These are phyloP conservation scores for Mesitornis unicolor DNA, from an alignment of 2,113 vertebrate species.

Conservation along the genomic window DNA sequence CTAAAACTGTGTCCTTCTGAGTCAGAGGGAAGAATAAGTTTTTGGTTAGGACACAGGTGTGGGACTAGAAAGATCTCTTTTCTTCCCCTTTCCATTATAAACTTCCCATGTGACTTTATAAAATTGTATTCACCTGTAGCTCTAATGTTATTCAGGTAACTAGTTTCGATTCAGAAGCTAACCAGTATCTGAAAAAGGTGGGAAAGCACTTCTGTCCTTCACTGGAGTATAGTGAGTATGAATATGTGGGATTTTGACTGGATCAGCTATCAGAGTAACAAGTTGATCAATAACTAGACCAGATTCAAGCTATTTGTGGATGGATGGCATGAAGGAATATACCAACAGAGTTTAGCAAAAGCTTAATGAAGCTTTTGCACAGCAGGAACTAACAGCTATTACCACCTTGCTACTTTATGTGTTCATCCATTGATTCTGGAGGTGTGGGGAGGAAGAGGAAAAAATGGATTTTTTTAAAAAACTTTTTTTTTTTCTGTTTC, in stretches of 20 bases:
- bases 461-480: not conserved
- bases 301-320: not conserved
- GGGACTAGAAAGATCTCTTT: not conserved
- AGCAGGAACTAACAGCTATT: conserved; percentile 9
- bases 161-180: not conserved
- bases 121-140: not conserved
- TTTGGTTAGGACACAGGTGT: not conserved
- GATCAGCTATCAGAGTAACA: not conserved
- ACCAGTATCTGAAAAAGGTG: not conserved
- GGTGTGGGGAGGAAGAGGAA: not conserved
- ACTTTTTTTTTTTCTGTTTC: not conserved
- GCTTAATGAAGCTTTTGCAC: conserved; percentile 13
- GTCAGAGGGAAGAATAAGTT: not conserved
- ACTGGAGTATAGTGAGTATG: not conserved
- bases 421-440: not conserved
- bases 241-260: not conserved
- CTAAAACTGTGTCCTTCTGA: not conserved
- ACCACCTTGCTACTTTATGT: not conserved
- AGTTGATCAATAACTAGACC: not conserved
- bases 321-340: not conserved
- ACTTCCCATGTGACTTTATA: not conserved
- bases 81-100: not conserved
- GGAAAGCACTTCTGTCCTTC: not conserved
- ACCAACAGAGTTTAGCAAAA: not conserved
- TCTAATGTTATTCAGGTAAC: not conserved